Percentiles rank a stretch among this genome's conserved stretches.
Conservation (phyloP, 2,888 invertebrate genomes). For the Microchrysa polita region DNA sequence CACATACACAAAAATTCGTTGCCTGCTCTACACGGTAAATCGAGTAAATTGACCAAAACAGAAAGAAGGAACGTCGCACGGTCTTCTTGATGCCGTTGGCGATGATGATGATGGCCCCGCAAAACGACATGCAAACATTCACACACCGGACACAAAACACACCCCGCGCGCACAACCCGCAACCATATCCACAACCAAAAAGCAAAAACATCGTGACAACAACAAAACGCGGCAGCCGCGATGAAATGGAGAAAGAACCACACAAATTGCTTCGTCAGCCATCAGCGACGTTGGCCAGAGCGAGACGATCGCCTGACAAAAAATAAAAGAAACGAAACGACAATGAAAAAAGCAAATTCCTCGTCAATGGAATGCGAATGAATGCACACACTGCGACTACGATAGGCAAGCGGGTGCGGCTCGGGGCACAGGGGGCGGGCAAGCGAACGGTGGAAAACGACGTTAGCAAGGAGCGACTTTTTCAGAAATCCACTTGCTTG, state of each 20-base stretch:
- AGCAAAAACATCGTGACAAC: slow-evolving; percentile 33
- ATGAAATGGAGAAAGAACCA: slow-evolving; percentile 5
- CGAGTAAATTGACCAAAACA: slow-evolving; percentile 41
- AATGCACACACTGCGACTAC: slow-evolving; percentile 37
- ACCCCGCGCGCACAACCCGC: too few relatives aligned
- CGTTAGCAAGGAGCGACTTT: neutral
- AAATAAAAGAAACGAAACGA: slow-evolving; percentile 47
- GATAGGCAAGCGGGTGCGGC: too few relatives aligned
- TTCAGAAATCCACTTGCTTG: neutral
- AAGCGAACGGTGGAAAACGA: slow-evolving; percentile 8
- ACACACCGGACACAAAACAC: too few relatives aligned
- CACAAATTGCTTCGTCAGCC: neutral
- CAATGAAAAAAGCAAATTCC: slow-evolving; percentile 46
- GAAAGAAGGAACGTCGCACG: slow-evolving; percentile 13
- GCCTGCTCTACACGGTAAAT: slow-evolving; percentile 31
- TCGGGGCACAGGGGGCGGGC: neutral
- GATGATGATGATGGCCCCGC: neutral
- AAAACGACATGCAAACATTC: too few relatives aligned
- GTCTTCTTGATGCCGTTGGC: too few relatives aligned
- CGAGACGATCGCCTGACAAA: slow-evolving; percentile 22
- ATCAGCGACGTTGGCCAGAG: neutral
- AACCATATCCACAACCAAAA: slow-evolving; percentile 4
- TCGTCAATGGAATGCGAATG: slow-evolving; percentile 49
- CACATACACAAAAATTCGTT: neutral
- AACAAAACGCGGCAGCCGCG: slow-evolving; percentile 7